Percentiles rank a stretch among this genome's conserved stretches.
Evolutionary conservation across 2,113 vertebrate species (phyloP).

Genomic region (Lamprologus callipterus): DNA sequence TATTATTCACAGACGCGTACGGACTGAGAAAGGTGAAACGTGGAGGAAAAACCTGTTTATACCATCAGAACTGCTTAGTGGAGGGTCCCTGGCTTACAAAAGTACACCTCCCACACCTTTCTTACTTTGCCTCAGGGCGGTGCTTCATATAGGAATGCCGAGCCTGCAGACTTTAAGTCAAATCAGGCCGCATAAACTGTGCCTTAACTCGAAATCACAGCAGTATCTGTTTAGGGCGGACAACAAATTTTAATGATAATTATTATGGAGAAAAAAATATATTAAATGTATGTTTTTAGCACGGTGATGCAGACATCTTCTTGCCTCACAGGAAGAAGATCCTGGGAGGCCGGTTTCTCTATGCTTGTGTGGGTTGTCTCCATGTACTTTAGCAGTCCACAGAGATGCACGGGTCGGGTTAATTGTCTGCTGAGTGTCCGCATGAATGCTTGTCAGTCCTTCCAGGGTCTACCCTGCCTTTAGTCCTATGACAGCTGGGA

Average conservation of each 20-base stretch:
- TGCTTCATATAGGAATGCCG: background rate
- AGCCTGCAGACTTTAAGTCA: background rate
- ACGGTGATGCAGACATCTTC: background rate
- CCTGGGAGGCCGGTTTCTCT: background rate
- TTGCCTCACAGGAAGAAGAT: background rate
- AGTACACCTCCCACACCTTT: background rate
- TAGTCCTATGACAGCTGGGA: background rate
- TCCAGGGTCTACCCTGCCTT: background rate
- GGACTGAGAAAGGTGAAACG: background rate
- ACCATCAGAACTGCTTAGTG: background rate
- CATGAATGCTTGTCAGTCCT: background rate
- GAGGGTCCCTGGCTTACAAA: background rate
- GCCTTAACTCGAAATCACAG: background rate
- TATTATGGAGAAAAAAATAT: rapidly evolving
- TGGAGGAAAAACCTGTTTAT: background rate
- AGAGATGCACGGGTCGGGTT: background rate
- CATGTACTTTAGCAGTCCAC: background rate
- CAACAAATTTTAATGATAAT: background rate
- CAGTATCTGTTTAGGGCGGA: background rate
- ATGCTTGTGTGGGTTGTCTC: background rate
- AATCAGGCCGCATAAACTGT: background rate
- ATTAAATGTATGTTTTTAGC: background rate
- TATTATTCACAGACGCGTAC: background rate
- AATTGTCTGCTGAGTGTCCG: background rate
- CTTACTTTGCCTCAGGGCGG: background rate